These are phyloP conservation scores for Geotrupes spiniger DNA, from an alignment of 2,888 invertebrate genomes.

Conservation along the genomic window DNA sequence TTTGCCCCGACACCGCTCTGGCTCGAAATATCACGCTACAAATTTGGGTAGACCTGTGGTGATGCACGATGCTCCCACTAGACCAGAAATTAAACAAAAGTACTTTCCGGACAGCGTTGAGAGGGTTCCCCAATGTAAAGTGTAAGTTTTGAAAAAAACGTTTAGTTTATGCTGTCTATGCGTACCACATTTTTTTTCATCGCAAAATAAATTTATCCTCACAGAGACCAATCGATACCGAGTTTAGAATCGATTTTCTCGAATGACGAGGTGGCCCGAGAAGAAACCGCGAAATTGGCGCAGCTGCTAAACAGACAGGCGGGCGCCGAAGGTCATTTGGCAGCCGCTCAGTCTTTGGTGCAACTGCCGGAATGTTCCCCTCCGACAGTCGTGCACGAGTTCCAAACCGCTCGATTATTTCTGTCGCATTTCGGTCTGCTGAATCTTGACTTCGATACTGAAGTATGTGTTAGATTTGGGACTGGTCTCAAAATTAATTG, in stretches of 20 bases:
- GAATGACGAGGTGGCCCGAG: constrained; percentile 51
- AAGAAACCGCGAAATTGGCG: constrained; percentile 63
- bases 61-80: constrained; percentile 66
- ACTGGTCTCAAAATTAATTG: constrained; percentile 8
- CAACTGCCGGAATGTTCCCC: constrained; percentile 73
- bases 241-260: constrained; percentile 74
- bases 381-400: constrained; percentile 83
- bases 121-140: constrained; percentile 74
- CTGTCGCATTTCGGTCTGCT: constrained; percentile 94
- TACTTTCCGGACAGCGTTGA: constrained; percentile 81
- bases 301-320: constrained; percentile 72
- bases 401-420: constrained; percentile 92
- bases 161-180: too few species aligned
- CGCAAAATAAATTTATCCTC: constrained; percentile 1
- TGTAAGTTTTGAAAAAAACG: constrained; percentile 54
- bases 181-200: too few species aligned
- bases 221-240: constrained; percentile 87
- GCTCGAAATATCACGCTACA: constrained; percentile 61
- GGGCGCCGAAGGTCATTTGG: constrained; percentile 43
- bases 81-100: constrained; percentile 67
- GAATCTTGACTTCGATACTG: constrained; percentile 55
- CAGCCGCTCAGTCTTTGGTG: constrained; percentile 36
- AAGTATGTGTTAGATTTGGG: constrained; percentile 38
- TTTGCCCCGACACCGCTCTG: constrained; percentile 77
- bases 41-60: constrained; percentile 73